Conservation (phyloP, 2,797 vertebrate genomes). For the Picus viridis region DNA sequence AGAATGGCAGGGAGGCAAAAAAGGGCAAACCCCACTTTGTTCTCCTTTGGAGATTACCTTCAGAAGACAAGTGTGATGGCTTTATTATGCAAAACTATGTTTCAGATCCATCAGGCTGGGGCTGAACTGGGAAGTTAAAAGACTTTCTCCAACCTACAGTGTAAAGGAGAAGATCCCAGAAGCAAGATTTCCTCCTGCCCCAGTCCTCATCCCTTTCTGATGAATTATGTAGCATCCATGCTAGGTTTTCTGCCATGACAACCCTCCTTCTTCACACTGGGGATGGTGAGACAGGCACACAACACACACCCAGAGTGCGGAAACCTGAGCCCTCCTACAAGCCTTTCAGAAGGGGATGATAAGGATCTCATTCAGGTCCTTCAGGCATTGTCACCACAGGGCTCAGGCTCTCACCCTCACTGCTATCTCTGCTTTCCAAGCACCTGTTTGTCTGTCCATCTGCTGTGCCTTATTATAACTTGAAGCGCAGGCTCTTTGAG, state of each 20-base stretch:
- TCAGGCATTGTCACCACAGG: background rate
- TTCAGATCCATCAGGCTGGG: background rate
- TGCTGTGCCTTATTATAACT: background rate
- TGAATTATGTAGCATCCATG: accelerated
- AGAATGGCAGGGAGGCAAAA: accelerated
- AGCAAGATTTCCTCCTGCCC: accelerated
- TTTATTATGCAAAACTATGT: accelerated
- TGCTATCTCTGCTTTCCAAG: background rate
- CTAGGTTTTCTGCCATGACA: accelerated
- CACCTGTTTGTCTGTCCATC: background rate
- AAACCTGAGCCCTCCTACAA: background rate
- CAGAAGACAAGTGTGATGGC: accelerated
- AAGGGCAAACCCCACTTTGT: background rate
- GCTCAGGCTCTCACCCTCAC: background rate
- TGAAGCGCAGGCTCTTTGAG: background rate
- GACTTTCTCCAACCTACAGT: accelerated
- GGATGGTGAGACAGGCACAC: background rate
- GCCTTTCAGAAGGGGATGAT: background rate
- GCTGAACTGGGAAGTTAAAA: background rate
- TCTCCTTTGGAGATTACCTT: background rate
- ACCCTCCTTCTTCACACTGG: background rate
- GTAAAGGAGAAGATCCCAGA: accelerated
- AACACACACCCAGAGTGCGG: background rate
- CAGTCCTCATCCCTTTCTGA: background rate
- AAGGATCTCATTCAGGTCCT: background rate